phyloP scores from a whole-genome alignment of 2,797 vertebrate genomes.

The Sebastes reedi region DNA sequence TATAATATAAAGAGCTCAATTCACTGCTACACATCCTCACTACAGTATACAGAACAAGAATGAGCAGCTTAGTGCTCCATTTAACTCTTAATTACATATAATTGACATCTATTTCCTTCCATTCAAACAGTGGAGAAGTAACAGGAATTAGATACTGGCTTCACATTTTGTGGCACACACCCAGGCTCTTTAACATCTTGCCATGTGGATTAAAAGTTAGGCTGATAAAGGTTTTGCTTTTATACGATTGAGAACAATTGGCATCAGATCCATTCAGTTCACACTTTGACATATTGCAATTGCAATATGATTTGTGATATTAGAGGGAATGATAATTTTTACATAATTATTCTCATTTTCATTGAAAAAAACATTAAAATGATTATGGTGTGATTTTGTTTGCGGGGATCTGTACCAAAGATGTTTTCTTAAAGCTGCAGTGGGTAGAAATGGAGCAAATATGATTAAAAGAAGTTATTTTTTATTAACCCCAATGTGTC shows the following conservation, averaged over 20 bases:
- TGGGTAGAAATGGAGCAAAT: no score
- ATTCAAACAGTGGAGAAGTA: constrained; percentile 16
- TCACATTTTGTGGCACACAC: background rate
- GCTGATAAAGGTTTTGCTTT: background rate
- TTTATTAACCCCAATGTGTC: no score
- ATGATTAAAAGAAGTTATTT: no score
- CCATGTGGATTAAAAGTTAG: background rate
- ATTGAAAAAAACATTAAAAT: no score
- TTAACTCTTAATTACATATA: constrained; percentile 28
- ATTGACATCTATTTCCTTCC: constrained; percentile 29
- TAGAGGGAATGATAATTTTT: no score
- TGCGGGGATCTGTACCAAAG: no score
- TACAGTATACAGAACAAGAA: background rate
- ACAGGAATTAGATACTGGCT: constrained; percentile 9
- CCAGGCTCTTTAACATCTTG: background rate
- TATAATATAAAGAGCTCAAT: constrained; percentile 13
- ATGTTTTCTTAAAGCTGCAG: no score
- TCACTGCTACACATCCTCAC: constrained; percentile 9
- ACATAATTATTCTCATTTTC: no score
- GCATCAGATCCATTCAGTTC: background rate
- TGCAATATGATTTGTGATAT: no score
- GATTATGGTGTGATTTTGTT: no score
- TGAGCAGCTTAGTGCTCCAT: constrained; percentile 9
- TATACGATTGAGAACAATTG: constrained; percentile 2
- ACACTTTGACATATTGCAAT: background rate